Base-by-base conservation (phyloP, 2,797 vertebrate genomes). In the Siniperca scherzeri region DNA sequence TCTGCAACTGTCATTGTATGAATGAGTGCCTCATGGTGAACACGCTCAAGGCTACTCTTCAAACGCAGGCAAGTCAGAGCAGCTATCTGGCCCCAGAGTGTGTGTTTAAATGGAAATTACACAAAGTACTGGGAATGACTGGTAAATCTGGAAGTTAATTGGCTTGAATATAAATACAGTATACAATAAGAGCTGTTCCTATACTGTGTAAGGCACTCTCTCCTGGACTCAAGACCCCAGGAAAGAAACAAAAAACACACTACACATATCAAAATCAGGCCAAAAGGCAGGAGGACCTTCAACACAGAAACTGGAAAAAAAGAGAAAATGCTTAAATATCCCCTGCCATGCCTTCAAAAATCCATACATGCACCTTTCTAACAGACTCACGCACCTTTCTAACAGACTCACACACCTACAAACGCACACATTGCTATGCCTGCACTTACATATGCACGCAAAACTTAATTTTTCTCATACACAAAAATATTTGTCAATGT, bases 141-240 rank as follows among this genome's bases (percentile, higher is more conserved):
- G 70, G 70, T 67, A 70, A 70, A 80, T 70, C 13, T 81, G 71
- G 40, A 71, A 66, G 50, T 84, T 80, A 44, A 65, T 62, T 66
- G 56, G 30, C 81, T n/a, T 64, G 72, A 70, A 74, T 80, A 84
- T 53, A 79, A 83, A 87, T 71, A 78, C 38, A 67, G 21, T 46
- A 59, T 62, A 62, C 40, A 81, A 53, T 48, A 52, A 87, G 71
- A 74, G 53, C 57, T 76, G 77, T 72, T 74, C 25, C 44, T 82
- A 12, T 52, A 59, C 60, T 81, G 53, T 68, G 33, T 89, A 94
- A 93, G 93, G 92, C 93, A 93, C 93, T 89, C 82, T 89, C 70
- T 86, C 83, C 77, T 87, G 80, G 61, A 75, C 53, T 73, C 65
- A 70, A 72, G 53, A 64, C 56, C 50, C 14, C 53, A 78, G 74